phyloP scores from a whole-genome alignment of 1,140 invertebrate genomes.

The Drosophila santomea region DNA sequence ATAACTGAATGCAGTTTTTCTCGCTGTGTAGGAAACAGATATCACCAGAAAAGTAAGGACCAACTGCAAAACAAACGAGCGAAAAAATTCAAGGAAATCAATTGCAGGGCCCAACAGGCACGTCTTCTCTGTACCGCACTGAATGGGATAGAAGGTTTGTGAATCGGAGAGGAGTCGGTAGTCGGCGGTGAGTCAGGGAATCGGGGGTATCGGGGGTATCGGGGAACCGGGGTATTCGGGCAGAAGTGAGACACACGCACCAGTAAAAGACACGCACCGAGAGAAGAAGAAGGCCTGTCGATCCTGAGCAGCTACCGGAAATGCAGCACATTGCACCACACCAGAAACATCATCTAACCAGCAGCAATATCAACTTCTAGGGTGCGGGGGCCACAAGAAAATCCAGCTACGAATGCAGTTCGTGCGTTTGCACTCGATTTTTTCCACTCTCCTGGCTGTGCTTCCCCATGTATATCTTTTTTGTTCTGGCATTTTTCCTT shows the following conservation, averaged over 20 bases:
- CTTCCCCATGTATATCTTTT: background rate
- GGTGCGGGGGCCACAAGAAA: constrained; percentile 8
- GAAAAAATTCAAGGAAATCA: constrained; percentile 79
- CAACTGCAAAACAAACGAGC: constrained; percentile 58
- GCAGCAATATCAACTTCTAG: background rate
- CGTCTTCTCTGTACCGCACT: constrained; percentile 38
- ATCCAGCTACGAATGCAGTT: constrained; percentile 20
- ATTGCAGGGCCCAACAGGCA: constrained; percentile 75
- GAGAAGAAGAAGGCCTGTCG: constrained; percentile 11
- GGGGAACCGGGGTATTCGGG: background rate
- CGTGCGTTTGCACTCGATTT: constrained; percentile 53
- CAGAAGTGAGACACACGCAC: constrained; percentile 70
- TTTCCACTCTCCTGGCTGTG: constrained; percentile 21
- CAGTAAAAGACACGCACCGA: constrained; percentile 65
- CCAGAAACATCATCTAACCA: constrained; percentile 1
- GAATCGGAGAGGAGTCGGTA: constrained; percentile 6
- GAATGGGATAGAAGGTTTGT: constrained; percentile 6
- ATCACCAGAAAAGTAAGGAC: constrained; percentile 6
- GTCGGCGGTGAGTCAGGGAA: background rate
- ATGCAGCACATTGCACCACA: constrained; percentile 76
- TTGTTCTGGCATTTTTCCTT: background rate
- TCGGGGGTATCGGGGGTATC: constrained; percentile 20
- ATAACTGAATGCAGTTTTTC: background rate
- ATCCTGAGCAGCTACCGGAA: constrained; percentile 65
- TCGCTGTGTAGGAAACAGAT: constrained; percentile 7